These are phyloP conservation scores for Harmothoe impar DNA, from an alignment of 2,888 invertebrate species.

Conservation along the genomic window DNA sequence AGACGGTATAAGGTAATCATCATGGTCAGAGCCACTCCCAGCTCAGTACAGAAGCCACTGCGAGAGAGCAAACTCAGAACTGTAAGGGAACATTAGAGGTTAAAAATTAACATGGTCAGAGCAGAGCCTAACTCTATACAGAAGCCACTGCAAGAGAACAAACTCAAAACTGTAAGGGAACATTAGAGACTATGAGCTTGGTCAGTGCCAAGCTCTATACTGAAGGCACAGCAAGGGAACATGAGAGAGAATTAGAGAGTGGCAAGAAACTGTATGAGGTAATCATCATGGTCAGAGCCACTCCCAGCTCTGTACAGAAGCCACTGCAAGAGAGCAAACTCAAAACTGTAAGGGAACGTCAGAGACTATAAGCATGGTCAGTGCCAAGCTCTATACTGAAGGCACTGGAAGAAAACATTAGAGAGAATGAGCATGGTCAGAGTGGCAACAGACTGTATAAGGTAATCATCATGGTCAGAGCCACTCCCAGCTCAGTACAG, in stretches of 20 bases:
- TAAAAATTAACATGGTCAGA: too few species aligned
- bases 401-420: too few species aligned
- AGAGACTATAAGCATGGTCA: neutral
- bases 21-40: constrained; percentile 97
- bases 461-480: constrained; percentile 96
- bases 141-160: constrained; percentile 87
- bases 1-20: constrained; percentile 97
- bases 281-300: constrained; percentile 96
- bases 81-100: neutral
- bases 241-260: too few species aligned
- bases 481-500: constrained; percentile 97
- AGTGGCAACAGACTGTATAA: constrained; percentile 98
- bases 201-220: too few species aligned
- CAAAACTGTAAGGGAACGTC: too few species aligned
- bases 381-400: too few species aligned
- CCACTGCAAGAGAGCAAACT: constrained; percentile 85
- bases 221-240: too few species aligned
- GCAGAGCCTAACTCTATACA: constrained; percentile 98
- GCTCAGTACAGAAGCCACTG: constrained; percentile 95
- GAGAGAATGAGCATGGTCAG: too few species aligned
- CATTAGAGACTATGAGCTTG: neutral
- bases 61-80: constrained; percentile 14
- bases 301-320: constrained; percentile 97
- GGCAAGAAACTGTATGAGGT: constrained; percentile 98
- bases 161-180: too few species aligned